A percentile compares a stretch with the other conserved stretches of the same genome.
Conservation (phyloP, 2,113 vertebrate genomes). For the Crotalus horridus region DNA sequence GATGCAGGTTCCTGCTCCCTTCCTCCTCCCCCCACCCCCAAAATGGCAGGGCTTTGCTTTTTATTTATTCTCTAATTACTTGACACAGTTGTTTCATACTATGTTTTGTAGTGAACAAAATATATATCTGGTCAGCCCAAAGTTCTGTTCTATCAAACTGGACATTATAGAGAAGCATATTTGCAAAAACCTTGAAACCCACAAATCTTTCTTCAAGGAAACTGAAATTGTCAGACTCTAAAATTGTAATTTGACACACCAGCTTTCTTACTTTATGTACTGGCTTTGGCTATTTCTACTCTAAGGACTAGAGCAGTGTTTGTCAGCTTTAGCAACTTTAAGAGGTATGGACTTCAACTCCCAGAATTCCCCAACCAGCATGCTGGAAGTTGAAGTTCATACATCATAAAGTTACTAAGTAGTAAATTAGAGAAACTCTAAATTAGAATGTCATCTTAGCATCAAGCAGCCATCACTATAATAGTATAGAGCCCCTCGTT, state of each 20-base stretch:
- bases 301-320: neutral
- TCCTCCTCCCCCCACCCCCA: fast-evolving
- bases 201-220: neutral
- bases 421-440: neutral
- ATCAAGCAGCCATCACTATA: neutral
- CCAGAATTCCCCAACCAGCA: neutral
- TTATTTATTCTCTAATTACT: neutral
- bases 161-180: neutral
- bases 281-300: neutral
- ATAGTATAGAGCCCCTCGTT: neutral
- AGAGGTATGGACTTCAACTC: neutral
- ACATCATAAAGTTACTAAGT: neutral
- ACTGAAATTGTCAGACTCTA: neutral
- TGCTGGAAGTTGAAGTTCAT: neutral
- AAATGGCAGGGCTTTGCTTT: neutral
- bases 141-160: neutral
- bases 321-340: neutral
- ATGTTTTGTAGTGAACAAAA: neutral
- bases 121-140: neutral
- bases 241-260: neutral
- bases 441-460: neutral
- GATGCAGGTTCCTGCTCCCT: neutral
- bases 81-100: neutral
- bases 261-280: neutral
- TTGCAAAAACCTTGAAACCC: neutral